Evolutionary conservation across 2,797 vertebrate species (phyloP), one percentile per base, ranked within the genome.

Genomic region (Muscicapa comitata): DNA sequence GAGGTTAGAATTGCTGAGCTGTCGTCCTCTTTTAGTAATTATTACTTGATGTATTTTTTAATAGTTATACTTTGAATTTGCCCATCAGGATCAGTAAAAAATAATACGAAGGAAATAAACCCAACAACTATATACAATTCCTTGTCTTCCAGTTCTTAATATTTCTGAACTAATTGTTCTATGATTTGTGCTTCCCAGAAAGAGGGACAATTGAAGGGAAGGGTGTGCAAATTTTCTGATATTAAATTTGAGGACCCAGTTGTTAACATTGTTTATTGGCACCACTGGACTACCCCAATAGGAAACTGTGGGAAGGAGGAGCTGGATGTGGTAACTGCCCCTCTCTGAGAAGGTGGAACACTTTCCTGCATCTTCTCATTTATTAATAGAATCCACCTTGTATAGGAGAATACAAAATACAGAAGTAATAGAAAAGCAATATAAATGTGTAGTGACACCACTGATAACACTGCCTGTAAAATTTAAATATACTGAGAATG

Each of bases 391-490:
- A 50, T 65, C 50, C 2, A 2, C 17, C 24, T 48, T 40, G 14
- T 37, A 7, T 6, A 54, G 40, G 20, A 86, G 28, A 79, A 70
- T 35, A 43, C 13, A 74, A 78, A 86, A 74, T 33, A 47, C 50
- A 45, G 18, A 84, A 84, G 54, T 67, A 81, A 66, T 47, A 70
- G 70, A 92, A 93, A 81, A 86, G 58, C 73, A 75, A 45, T 70
- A 45, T 37, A 68, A 83, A 88, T 35, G 72, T 88, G 76, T 78
- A 75, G 86, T n/a, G 86, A 70, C 62, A 90, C 37, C 1, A 4
- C 11, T 88, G 83, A 84, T 95, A 96, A 81, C 47, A 26, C 21
- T 66, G 47, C 47, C 62, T 92, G 88, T 75, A 84, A 88, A 96
- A 81, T 59, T 78, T 73, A 88, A 94, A 93, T 84, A 66, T 55